Evolutionary conservation across 1,140 invertebrate genomes (phyloP).

Genomic region (Amphibalanus amphitrite): DNA sequence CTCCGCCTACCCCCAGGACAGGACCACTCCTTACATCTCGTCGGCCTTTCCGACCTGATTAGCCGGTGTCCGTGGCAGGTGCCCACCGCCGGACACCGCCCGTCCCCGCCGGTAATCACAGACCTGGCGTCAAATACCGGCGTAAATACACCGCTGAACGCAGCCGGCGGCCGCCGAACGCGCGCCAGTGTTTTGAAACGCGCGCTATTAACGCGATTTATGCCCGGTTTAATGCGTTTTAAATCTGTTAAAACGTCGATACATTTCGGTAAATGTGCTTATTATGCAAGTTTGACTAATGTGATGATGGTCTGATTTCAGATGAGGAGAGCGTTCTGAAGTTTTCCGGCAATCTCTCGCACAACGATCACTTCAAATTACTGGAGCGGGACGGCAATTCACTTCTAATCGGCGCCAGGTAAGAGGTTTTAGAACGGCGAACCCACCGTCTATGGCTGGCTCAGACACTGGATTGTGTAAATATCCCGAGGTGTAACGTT

Average conservation of each 20-base stretch:
- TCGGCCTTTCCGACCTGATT: too few species aligned
- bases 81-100: too few species aligned
- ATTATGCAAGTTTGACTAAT: neutral
- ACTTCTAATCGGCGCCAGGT: slow-evolving; percentile 81
- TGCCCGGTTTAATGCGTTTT: neutral
- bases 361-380: slow-evolving; percentile 77
- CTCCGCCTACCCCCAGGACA: too few species aligned
- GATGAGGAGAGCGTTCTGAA: slow-evolving; percentile 63
- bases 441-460: too few species aligned
- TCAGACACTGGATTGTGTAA: too few species aligned
- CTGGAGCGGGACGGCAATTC: slow-evolving; percentile 71
- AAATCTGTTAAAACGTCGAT: neutral
- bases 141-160: neutral
- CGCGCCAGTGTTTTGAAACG: neutral
- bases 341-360: slow-evolving; percentile 69
- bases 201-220: neutral
- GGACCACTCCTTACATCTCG: too few species aligned
- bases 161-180: neutral
- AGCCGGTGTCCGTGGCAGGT: too few species aligned
- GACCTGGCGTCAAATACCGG: neutral
- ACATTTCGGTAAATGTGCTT: neutral
- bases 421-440: slow-evolving; percentile 25
- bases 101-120: too few species aligned
- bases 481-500: too few species aligned
- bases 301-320: slow-evolving; percentile 35